These are phyloP conservation scores for Acridotheres tristis DNA, from an alignment of 2,797 vertebrate genomes.

Conservation along the genomic window DNA sequence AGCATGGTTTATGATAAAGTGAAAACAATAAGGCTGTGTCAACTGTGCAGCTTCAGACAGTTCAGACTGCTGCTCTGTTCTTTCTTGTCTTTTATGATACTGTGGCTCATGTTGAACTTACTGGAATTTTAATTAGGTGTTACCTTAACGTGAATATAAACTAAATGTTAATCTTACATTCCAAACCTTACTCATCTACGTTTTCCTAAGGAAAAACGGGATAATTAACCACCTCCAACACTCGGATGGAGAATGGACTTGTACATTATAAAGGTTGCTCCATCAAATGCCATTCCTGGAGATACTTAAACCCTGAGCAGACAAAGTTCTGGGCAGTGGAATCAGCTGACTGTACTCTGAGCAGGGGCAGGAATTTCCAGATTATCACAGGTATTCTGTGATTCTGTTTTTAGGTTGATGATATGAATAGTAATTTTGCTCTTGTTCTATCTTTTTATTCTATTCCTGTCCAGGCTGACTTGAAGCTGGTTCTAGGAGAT, in stretches of 20 bases:
- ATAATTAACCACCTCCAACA: neutral
- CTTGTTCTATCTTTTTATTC: neutral
- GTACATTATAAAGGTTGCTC: neutral
- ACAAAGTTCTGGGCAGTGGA: neutral
- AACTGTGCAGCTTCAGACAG: neutral
- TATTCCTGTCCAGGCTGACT: neutral
- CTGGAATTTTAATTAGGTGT: neutral
- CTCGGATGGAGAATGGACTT: neutral
- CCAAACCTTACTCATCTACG: neutral
- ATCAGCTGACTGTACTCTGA: neutral
- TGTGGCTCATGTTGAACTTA: neutral
- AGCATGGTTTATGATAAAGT: neutral
- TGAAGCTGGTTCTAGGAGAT: neutral
- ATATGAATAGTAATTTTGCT: neutral
- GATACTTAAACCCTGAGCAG: neutral
- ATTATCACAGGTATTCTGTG: fast-evolving
- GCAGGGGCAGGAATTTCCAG: neutral
- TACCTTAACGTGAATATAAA: neutral
- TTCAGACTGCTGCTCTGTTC: neutral
- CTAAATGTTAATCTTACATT: neutral
- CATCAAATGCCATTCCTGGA: neutral
- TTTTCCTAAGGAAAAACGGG: neutral
- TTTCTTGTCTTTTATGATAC: neutral
- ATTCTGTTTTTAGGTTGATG: neutral
- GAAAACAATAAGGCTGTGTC: neutral